A percentile compares a stretch with the other conserved stretches of the same genome.
Evolutionary conservation across 1,140 invertebrate species (phyloP).

Genomic region (Coboldia fuscipes): DNA sequence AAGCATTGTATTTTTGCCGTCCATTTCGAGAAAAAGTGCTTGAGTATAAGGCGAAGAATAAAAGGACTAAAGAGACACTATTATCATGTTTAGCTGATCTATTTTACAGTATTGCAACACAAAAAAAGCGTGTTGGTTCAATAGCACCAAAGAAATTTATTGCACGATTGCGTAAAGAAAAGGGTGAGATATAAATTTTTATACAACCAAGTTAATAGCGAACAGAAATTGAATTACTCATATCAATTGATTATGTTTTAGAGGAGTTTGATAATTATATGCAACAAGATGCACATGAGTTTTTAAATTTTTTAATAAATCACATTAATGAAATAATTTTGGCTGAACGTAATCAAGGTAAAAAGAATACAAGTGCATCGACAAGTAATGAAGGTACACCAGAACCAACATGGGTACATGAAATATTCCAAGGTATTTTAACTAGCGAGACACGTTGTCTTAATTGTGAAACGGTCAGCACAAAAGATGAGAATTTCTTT

Average conservation of each 20-base stretch:
- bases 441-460: conserved; percentile 98
- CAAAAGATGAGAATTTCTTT: conserved; percentile 98
- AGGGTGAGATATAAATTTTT: conserved; percentile 46
- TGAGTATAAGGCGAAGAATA: conserved; percentile 96
- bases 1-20: conserved; percentile 97
- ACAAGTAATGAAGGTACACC: conserved; percentile 26
- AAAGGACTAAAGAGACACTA: conserved; percentile 92
- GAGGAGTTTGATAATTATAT: conserved; percentile 99
- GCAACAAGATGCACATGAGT: conserved; percentile 99
- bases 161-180: conserved; percentile 91
- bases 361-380: conserved; percentile 21
- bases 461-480: conserved; percentile 98
- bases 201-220: conserved; percentile 1
- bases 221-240: background rate
- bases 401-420: conserved; percentile 97
- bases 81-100: conserved; percentile 94
- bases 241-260: conserved; percentile 26
- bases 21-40: conserved; percentile 97
- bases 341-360: conserved; percentile 59
- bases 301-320: conserved; percentile 97
- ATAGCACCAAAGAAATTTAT: conserved; percentile 99
- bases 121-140: conserved; percentile 98
- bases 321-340: conserved; percentile 85
- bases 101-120: conserved; percentile 96
- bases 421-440: conserved; percentile 98